Evolutionary conservation across 1,140 invertebrate genomes (phyloP), one percentile per base, ranked within the genome.

Genomic region (Drosophila serrata): DNA sequence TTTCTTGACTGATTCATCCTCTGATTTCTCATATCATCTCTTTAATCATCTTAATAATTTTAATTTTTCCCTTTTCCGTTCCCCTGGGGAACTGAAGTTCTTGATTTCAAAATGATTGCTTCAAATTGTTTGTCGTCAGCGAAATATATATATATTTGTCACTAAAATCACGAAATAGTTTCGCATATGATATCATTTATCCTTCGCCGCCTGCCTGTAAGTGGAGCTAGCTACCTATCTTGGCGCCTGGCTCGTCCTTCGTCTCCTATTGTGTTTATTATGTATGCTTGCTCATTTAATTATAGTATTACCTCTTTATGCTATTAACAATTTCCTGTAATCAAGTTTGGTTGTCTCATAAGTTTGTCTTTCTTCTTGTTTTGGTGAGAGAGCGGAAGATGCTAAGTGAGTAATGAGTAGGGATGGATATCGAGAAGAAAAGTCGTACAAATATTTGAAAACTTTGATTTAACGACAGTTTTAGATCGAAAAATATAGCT

Each of bases 151-250:
- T 90, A 56, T 69, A 92, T 92, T 92, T 92, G 91, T 91, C 90
- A 81, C 73, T 92, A 78, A 88, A 91, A 92, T 92, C 91, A 92
- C 91, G 84, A 92, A 92, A 92, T 86, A 85, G 86, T 88, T 90
- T 92, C 88, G 88, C 77, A 69, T 67, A 42, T 73, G 68, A 86
- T 86, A 86, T 84, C 39, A 43, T 69, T 87, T 87, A 61, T 73
- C 61, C 81, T 56, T 79, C 29, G 60, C 75, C 78, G 63, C 76
- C 64, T 68, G 76, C 40, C 59, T 45, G 29, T 27, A 56, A 48
- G 39, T 51, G 43, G 27, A 78, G 74, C 65, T 67, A 81, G 61
- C 56, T 53, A n/a, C n/a, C n/a, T n/a, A n/a, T n/a, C 22, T 64
- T 77, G 59, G 49, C 43, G 49, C 60, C 67, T 43, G 46, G 75